phyloP scores from a whole-genome alignment of 2,113 vertebrate species.

The Cyphomyrus plagiostoma region DNA sequence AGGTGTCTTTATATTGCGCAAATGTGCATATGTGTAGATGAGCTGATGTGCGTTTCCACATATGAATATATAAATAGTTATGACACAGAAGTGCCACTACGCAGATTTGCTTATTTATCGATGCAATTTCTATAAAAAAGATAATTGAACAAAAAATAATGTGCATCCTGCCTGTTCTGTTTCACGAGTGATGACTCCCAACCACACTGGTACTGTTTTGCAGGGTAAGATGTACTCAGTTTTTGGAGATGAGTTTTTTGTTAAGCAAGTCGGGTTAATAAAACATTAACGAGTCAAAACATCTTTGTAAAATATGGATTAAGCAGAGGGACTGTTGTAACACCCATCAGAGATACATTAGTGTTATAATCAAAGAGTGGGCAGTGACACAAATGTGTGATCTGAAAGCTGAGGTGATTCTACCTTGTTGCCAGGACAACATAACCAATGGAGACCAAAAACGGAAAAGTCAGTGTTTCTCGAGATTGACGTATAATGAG shows the following conservation, averaged over 20 bases:
- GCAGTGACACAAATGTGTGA: neutral
- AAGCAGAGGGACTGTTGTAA: neutral
- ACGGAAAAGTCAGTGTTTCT: neutral
- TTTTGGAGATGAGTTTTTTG: neutral
- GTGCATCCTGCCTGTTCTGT: neutral
- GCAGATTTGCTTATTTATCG: neutral
- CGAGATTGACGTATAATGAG: neutral
- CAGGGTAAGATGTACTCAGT: neutral
- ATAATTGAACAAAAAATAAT: neutral
- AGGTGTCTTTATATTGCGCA: conserved; percentile 1
- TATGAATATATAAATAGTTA: neutral
- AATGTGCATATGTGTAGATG: neutral
- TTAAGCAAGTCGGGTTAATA: neutral
- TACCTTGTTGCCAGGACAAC: conserved; percentile 16
- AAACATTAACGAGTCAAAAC: neutral
- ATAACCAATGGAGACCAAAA: neutral
- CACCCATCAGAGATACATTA: neutral
- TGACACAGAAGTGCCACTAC: neutral
- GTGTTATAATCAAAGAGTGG: neutral
- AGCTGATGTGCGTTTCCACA: neutral
- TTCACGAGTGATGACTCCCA: neutral
- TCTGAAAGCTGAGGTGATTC: conserved; percentile 1
- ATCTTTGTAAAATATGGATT: neutral
- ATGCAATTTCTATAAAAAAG: neutral
- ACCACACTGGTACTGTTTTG: neutral